These are phyloP conservation scores for Epirrhoe tristata DNA, from an alignment of 2,888 invertebrate species.

Conservation along the genomic window DNA sequence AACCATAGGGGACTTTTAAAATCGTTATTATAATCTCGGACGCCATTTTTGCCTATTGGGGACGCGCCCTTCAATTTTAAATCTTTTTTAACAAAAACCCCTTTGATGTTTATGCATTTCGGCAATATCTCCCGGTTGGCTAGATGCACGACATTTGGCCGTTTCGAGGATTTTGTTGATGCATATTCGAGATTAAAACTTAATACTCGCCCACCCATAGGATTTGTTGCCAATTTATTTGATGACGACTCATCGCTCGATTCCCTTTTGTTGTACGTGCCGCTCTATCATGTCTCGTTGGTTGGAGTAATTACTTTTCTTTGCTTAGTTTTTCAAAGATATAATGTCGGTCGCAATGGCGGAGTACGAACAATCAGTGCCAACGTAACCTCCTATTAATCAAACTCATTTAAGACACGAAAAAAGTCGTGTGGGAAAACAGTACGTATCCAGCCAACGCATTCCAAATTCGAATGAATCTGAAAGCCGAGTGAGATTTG, in stretches of 20 bases:
- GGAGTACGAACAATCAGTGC: slow-evolving; percentile 64
- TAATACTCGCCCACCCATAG: slow-evolving; percentile 63
- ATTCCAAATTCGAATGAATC: slow-evolving; percentile 85
- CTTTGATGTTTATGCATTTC: slow-evolving; percentile 83
- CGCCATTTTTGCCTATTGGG: slow-evolving; percentile 76
- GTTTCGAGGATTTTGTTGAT: slow-evolving; percentile 77
- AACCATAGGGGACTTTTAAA: slow-evolving; percentile 76
- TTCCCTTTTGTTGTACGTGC: slow-evolving; percentile 53
- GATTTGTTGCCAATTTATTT: slow-evolving; percentile 55
- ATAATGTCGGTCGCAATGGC: slow-evolving; percentile 33
- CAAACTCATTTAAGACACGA: slow-evolving; percentile 80
- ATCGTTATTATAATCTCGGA: slow-evolving; percentile 86
- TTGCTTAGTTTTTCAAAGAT: slow-evolving; percentile 34
- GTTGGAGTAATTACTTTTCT: slow-evolving; percentile 51
- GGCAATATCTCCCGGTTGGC: slow-evolving; percentile 79
- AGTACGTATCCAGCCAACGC: slow-evolving; percentile 70
- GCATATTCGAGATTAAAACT: slow-evolving; percentile 81
- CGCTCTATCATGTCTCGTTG: slow-evolving; percentile 55
- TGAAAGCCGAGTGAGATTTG: slow-evolving; percentile 82
- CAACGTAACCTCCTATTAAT: slow-evolving; percentile 79
- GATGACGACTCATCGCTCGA: slow-evolving; percentile 49
- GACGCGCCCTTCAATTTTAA: slow-evolving; percentile 84
- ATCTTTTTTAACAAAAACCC: slow-evolving; percentile 81
- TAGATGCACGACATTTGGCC: slow-evolving; percentile 79
- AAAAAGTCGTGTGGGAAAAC: slow-evolving; percentile 83